Percentiles rank a stretch among this genome's conserved stretches.
phyloP scores from a whole-genome alignment of 2,113 vertebrate species.

The Manacus vitellinus region DNA sequence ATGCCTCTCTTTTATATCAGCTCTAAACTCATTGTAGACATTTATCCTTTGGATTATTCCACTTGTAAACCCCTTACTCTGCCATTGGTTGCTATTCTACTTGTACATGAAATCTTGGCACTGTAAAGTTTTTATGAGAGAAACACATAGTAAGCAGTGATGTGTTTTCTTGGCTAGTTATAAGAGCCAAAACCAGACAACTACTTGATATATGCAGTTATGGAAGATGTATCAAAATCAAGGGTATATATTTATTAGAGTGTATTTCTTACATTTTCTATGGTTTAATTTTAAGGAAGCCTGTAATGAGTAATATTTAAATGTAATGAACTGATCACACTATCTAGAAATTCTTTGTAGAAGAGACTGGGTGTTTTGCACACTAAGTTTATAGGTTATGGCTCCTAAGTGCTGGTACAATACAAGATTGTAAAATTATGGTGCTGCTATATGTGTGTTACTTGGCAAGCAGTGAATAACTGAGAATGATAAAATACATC shows the following conservation, averaged over 20 bases:
- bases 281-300: background rate
- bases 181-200: background rate
- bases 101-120: background rate
- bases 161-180: background rate
- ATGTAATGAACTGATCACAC: background rate
- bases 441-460: background rate
- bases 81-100: background rate
- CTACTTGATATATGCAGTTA: background rate
- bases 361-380: background rate
- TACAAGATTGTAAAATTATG: background rate
- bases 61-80: background rate
- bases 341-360: background rate
- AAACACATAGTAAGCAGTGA: background rate
- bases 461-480: background rate
- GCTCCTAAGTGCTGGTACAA: background rate
- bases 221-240: background rate
- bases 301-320: background rate
- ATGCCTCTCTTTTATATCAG: background rate
- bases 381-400: background rate
- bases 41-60: background rate
- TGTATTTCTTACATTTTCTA: background rate
- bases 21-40: background rate
- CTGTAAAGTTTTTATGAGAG: background rate
- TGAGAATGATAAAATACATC: background rate
- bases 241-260: background rate